These are phyloP conservation scores for Pavo muticus DNA, from an alignment of 2,113 vertebrate species.

Conservation along the genomic window DNA sequence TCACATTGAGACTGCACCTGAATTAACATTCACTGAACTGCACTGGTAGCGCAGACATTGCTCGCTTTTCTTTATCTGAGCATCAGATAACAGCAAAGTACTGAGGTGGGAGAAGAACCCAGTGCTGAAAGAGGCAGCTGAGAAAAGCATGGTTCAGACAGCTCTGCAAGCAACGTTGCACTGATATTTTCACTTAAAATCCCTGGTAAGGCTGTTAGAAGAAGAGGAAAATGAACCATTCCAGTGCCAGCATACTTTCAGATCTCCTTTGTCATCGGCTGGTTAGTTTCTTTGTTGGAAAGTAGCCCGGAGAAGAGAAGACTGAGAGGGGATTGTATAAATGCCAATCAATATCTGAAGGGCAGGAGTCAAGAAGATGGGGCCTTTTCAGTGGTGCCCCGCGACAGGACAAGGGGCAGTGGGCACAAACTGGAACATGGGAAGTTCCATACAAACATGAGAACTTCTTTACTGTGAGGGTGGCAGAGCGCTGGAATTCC, in stretches of 20 bases:
- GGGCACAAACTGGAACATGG: neutral
- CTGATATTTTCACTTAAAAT: neutral
- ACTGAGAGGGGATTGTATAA: neutral
- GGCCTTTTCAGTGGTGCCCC: neutral
- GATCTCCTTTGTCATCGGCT: neutral
- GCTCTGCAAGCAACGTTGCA: neutral
- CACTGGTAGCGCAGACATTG: neutral
- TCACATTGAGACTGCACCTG: neutral
- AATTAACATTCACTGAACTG: neutral
- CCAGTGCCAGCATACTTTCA: neutral
- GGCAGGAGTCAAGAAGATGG: neutral
- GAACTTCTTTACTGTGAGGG: too few relatives aligned
- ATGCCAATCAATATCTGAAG: neutral
- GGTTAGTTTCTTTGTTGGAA: neutral
- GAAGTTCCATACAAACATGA: neutral
- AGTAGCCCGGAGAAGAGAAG: neutral
- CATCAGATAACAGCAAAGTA: neutral
- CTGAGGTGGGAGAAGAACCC: neutral
- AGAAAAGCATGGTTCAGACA: neutral
- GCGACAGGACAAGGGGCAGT: neutral
- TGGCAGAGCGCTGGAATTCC: neutral
- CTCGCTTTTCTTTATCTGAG: neutral
- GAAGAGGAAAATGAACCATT: neutral
- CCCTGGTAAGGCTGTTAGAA: neutral
- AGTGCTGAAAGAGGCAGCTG: accelerated